Percentiles rank a stretch among this genome's conserved stretches.
Conservation (phyloP, 2,888 invertebrate genomes). For the Drosophila anomelani region DNA sequence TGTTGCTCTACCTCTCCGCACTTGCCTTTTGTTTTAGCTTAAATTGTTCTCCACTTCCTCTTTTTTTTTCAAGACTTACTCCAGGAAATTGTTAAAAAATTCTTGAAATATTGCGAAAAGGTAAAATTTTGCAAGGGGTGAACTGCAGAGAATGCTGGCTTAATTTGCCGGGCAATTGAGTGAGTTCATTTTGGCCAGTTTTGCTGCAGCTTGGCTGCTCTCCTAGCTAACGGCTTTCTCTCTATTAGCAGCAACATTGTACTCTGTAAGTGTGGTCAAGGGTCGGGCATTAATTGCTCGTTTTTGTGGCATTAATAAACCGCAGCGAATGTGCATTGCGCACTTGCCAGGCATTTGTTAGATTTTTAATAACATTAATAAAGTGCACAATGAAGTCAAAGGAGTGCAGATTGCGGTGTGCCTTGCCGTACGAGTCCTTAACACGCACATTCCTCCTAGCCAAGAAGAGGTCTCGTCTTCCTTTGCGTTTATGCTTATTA, state of each 20-base stretch:
- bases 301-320: constrained; percentile 50
- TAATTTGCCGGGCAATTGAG: constrained; percentile 35
- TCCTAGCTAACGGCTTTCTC: constrained; percentile 1
- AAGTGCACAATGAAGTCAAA: constrained; percentile 79
- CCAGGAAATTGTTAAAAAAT: constrained; percentile 36
- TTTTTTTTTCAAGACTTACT: background rate
- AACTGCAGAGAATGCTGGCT: constrained; percentile 6
- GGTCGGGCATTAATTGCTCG: constrained; percentile 32
- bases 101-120: constrained; percentile 24
- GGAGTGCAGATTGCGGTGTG: constrained; percentile 48
- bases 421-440: constrained; percentile 28
- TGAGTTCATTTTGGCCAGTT: constrained; percentile 31
- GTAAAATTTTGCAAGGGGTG: constrained; percentile 19
- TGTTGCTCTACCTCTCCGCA: constrained; percentile 21
- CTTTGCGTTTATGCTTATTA: constrained; percentile 77
- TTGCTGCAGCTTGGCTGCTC: background rate
- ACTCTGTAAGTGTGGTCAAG: constrained; percentile 21
- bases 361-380: constrained; percentile 81
- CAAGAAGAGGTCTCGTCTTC: constrained; percentile 60
- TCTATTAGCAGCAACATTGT: constrained; percentile 35
- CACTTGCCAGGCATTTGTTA: constrained; percentile 68
- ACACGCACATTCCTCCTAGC: constrained; percentile 35
- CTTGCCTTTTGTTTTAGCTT: constrained; percentile 26
- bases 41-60: background rate
- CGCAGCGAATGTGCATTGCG: constrained; percentile 39